Base-by-base conservation (phyloP, 1,140 invertebrate genomes). In the Drosophila cardini region DNA sequence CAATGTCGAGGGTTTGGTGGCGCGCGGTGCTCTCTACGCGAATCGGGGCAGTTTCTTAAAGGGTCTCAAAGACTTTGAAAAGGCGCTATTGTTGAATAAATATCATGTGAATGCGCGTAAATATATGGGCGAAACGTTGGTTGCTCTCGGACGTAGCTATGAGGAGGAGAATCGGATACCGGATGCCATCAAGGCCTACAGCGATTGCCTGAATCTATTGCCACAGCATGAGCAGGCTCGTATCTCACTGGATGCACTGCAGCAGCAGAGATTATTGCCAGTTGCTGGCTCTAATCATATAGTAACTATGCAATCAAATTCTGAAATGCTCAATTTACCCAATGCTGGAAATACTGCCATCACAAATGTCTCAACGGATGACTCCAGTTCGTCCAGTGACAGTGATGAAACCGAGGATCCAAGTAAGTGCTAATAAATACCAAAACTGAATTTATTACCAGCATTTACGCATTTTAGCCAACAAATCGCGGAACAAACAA, bases 1-100 rank as follows among this genome's bases (percentile, higher is more conserved):
- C 75, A 99, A 98, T 94, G 97, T 98, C 1, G 98, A 99, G 93
- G 98, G 97, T 48, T 93, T 98, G 45, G 98, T 98, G 0, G 98
- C 98, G 9, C 94, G 98, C 91, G 98, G 98, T 76, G 98, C 98
- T 48, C 92, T 99, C 91, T 98, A 97, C 93, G 98, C 98, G 9
- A 98, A 99, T 90, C 97, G 96, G 92, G 97, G 97, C 46, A 98
- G 95, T 87, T 98, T 98, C 92, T 95, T 96, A 79, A 98, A 97
- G 91, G 98, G 98, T 3, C 96, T 99, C 79, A 96, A 97, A 83
- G 98, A 99, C 93, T 98, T 99, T 93, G 97, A 98, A 93, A 95
- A 95, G 32, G 98, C 98, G 2, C 93, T 98, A 32, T 96, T 96
- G 90, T 91, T 97, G 13, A 98, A 98, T 93, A 96, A 96, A 15